Evolutionary conservation across 35 echinoderm and acorn worm genomes (phyloP), one percentile per base, ranked within the genome.

Genomic region (Ptychodera flava): DNA sequence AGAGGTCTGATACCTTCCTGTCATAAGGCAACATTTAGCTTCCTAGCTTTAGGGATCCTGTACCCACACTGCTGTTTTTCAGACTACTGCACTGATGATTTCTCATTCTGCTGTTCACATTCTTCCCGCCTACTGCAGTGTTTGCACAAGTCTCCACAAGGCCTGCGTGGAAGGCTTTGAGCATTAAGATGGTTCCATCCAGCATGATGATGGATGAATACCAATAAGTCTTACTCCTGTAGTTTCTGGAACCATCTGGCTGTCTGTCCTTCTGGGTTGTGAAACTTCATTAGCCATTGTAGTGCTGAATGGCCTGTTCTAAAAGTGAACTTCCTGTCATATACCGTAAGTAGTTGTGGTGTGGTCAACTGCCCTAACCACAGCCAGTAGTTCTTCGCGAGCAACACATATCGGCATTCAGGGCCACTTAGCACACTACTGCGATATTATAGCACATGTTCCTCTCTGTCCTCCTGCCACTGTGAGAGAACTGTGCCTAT

Each of bases 151-250:
- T 89, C 87, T 36, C 81, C 78, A 32, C 90, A 92, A 0, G 93
- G 93, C 84, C 87, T 52, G 1, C 87, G 12, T 0, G 90, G 92
- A 34, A 95, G 35, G 22, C 89, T 87, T 82, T 95, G 90, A 16
- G 90, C 90, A 77, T 92, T 95, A 0, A 78, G 37, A 37, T 95
- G 90, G 28, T 35, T 64, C 31, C 76, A 77, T 16, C 90, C 89
- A 28, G 90, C 31, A 0, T 87, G 35, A 76, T 95, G 93, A 6
- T 88, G 33, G 1, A 91, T 86, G 16, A 86, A n/a, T n/a, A n/a
- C n/a, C n/a, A n/a, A n/a, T n/a, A n/a, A n/a, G n/a, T n/a, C n/a
- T n/a, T n/a, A n/a, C n/a, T n/a, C n/a, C n/a, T n/a, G n/a, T n/a
- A n/a, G n/a, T n/a, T n/a, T n/a, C 53, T 86, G 81, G 12, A 89